These are phyloP conservation scores for Cyclargus thomasi DNA, from an alignment of 1,140 invertebrate genomes.

Conservation along the genomic window DNA sequence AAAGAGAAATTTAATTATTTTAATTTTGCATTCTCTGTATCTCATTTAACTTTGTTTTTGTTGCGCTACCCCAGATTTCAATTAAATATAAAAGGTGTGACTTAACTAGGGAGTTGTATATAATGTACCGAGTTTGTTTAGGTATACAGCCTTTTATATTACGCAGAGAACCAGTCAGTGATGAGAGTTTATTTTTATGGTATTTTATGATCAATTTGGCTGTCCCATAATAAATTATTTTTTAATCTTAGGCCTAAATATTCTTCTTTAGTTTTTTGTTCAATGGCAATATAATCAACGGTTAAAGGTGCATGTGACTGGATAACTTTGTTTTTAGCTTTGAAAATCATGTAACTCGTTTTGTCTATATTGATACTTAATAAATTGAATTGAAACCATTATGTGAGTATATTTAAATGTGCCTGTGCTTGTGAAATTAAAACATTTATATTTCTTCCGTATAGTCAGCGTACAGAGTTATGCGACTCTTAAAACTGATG, in stretches of 20 bases:
- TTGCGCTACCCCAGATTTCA: too few species aligned
- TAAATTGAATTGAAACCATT: slow-evolving; percentile 20
- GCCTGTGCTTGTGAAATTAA: slow-evolving; percentile 1
- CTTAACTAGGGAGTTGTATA: too few species aligned
- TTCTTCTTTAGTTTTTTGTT: not conserved
- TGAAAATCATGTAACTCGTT: slow-evolving; percentile 21
- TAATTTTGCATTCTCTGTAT: too few species aligned
- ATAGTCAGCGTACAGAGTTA: slow-evolving; percentile 22
- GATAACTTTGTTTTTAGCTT: slow-evolving; percentile 13
- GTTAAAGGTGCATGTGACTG: not conserved
- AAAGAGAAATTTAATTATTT: too few species aligned
- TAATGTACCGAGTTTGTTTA: too few species aligned
- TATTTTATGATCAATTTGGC: too few species aligned
- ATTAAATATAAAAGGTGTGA: too few species aligned
- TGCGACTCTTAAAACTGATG: not conserved
- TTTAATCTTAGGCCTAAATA: not conserved
- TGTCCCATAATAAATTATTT: too few species aligned
- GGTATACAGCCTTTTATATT: too few species aligned
- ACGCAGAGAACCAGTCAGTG: too few species aligned
- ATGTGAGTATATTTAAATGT: slow-evolving; percentile 5
- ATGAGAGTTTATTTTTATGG: too few species aligned
- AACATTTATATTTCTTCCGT: not conserved
- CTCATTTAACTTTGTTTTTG: too few species aligned
- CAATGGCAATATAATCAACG: not conserved
- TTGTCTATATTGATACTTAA: slow-evolving; percentile 19